Conservation (phyloP, 2,113 vertebrate species). For the Pagrus major region DNA sequence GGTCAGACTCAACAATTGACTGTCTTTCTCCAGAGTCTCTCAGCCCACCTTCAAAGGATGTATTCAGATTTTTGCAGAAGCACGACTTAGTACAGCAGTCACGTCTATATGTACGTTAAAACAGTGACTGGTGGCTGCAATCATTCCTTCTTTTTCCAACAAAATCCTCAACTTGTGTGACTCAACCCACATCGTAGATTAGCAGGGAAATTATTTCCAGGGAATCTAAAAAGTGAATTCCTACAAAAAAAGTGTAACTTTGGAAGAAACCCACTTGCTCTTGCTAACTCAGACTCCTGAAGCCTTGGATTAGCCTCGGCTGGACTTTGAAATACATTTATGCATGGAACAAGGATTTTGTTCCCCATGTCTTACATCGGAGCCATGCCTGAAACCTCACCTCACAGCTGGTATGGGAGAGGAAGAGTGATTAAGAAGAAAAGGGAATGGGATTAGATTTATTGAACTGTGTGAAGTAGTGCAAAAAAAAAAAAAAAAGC, state of each 20-base stretch:
- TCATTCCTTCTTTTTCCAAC: neutral
- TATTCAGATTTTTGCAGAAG: neutral
- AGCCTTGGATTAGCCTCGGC: neutral
- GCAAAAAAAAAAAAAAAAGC: too few relatives aligned
- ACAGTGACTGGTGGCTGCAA: neutral
- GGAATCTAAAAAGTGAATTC: neutral
- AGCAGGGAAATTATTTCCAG: neutral
- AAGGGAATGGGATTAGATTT: neutral
- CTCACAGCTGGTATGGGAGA: neutral
- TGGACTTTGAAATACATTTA: constrained; percentile 12
- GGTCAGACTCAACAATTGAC: too few relatives aligned
- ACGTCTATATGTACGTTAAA: neutral
- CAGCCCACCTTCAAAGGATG: too few relatives aligned
- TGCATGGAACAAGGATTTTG: neutral
- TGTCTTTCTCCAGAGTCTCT: too few relatives aligned
- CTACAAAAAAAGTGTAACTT: neutral
- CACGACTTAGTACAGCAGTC: neutral
- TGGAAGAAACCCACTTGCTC: neutral
- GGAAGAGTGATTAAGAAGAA: neutral
- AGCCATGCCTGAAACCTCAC: neutral
- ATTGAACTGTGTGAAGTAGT: neutral
- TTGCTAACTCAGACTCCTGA: neutral
- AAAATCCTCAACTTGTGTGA: neutral
- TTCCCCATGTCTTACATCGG: neutral
- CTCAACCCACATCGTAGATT: neutral